These are phyloP conservation scores for Cistogaster globosa DNA, from an alignment of 2,888 invertebrate species.

Conservation along the genomic window DNA sequence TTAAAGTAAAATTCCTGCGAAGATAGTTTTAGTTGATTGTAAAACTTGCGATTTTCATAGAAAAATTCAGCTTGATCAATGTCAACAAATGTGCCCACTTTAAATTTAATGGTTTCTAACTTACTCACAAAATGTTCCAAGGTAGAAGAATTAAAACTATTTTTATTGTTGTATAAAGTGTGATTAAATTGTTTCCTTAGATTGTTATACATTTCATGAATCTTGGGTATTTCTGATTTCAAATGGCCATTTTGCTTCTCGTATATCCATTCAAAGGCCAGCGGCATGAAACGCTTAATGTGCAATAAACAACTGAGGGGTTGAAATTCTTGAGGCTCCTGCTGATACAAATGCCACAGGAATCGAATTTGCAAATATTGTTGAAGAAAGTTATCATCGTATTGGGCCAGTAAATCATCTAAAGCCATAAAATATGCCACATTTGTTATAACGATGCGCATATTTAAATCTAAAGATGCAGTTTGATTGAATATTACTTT, in stretches of 20 bases:
- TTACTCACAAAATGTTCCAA: slow-evolving; percentile 62
- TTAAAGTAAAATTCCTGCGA: slow-evolving; percentile 45
- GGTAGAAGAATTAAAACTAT: slow-evolving; percentile 50
- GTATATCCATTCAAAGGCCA: slow-evolving; percentile 72
- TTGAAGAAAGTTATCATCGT: slow-evolving; percentile 66
- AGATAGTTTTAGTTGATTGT: slow-evolving; percentile 33
- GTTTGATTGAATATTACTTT: slow-evolving; percentile 50
- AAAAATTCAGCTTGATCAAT: slow-evolving; percentile 33
- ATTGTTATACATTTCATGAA: slow-evolving; percentile 57
- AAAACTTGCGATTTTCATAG: slow-evolving; percentile 61
- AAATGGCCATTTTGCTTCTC: slow-evolving; percentile 58
- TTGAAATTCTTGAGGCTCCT: slow-evolving; percentile 62
- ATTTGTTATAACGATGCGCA: slow-evolving; percentile 69
- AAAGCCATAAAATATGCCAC: slow-evolving; percentile 68
- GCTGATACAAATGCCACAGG: slow-evolving; percentile 64
- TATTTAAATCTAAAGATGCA: slow-evolving; percentile 40
- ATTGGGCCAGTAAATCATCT: slow-evolving; percentile 60
- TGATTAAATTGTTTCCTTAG: slow-evolving; percentile 65
- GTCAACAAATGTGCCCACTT: slow-evolving; percentile 67
- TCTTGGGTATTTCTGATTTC: slow-evolving; percentile 42
- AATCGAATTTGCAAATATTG: slow-evolving; percentile 73
- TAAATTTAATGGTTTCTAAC: slow-evolving; percentile 66
- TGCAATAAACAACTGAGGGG: slow-evolving; percentile 63
- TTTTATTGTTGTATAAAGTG: slow-evolving; percentile 65
- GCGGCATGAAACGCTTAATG: slow-evolving; percentile 67